Evolutionary conservation across 2,113 vertebrate genomes (phyloP).

Genomic region (Blennius ocellaris): DNA sequence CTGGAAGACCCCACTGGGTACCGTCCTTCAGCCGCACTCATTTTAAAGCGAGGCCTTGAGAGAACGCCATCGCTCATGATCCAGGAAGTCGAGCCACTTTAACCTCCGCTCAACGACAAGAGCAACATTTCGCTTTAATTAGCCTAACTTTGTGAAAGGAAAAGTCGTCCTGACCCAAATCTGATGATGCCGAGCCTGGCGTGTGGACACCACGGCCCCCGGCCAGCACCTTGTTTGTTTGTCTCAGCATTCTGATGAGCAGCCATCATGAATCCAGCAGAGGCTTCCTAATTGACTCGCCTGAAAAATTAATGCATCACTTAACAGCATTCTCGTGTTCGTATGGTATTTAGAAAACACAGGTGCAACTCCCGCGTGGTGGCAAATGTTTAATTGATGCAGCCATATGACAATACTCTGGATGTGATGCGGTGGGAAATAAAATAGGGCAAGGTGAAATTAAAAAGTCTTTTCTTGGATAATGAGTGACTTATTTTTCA

Average conservation of each 20-base stretch:
- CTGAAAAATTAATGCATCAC: constrained; percentile 80
- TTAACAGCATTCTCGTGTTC: constrained; percentile 79
- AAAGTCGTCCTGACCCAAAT: neutral
- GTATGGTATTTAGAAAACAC: constrained; percentile 71
- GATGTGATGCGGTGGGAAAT: neutral
- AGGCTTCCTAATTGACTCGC: constrained; percentile 78
- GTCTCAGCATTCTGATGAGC: constrained; percentile 72
- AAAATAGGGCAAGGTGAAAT: constrained; percentile 11
- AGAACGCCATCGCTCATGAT: too few species aligned
- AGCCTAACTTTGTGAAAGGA: too few species aligned
- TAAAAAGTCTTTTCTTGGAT: constrained; percentile 37
- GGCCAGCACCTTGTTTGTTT: constrained; percentile 52
- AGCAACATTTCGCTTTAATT: too few species aligned
- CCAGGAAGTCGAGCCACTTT: too few species aligned
- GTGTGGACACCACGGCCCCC: constrained; percentile 20
- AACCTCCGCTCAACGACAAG: too few species aligned
- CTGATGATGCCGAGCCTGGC: constrained; percentile 13
- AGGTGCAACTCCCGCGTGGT: constrained; percentile 73
- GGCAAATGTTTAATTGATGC: constrained; percentile 78
- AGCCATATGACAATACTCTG: constrained; percentile 49
- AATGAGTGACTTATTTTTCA: neutral
- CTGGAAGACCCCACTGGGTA: neutral
- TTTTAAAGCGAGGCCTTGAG: too few species aligned
- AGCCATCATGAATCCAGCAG: constrained; percentile 66
- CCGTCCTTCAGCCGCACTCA: constrained; percentile 53